phyloP scores from a whole-genome alignment of 2,113 vertebrate genomes.

The Paradoxurus hermaphroditus region DNA sequence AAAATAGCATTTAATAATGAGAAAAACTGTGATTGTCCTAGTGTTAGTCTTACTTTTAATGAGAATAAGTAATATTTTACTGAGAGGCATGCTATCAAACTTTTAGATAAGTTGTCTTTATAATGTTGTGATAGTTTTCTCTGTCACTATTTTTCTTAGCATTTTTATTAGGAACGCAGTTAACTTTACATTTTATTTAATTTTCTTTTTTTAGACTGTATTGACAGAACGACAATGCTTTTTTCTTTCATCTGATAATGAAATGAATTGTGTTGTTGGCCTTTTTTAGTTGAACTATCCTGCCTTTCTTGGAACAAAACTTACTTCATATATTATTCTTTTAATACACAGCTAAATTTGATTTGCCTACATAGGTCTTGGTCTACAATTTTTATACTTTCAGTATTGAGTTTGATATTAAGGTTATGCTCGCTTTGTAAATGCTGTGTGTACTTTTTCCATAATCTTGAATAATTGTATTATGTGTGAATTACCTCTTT shows the following conservation, averaged over 20 bases:
- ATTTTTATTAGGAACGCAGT: constrained; percentile 14
- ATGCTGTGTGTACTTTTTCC: not conserved
- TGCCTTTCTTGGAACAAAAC: not conserved
- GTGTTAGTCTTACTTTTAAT: not conserved
- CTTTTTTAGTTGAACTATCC: not conserved
- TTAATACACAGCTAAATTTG: not conserved
- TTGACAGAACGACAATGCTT: not conserved
- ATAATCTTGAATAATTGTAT: not conserved
- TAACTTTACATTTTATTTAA: not conserved
- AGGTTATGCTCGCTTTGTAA: not conserved
- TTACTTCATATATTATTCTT: not conserved
- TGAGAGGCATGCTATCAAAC: not conserved
- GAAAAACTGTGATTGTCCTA: not conserved
- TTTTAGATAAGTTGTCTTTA: not conserved
- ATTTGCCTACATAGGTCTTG: not conserved
- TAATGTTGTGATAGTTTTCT: not conserved
- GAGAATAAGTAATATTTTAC: not conserved
- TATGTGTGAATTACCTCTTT: not conserved
- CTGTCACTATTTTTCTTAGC: not conserved
- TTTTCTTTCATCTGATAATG: constrained; percentile 13
- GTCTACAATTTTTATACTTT: not conserved
- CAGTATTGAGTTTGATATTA: not conserved
- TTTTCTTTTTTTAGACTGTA: not conserved
- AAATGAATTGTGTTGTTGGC: not conserved
- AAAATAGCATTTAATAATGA: not conserved